Percentiles rank a stretch among this genome's conserved stretches.
Evolutionary conservation across 2,113 vertebrate genomes (phyloP).

Genomic region (Tapirus terrestris): DNA sequence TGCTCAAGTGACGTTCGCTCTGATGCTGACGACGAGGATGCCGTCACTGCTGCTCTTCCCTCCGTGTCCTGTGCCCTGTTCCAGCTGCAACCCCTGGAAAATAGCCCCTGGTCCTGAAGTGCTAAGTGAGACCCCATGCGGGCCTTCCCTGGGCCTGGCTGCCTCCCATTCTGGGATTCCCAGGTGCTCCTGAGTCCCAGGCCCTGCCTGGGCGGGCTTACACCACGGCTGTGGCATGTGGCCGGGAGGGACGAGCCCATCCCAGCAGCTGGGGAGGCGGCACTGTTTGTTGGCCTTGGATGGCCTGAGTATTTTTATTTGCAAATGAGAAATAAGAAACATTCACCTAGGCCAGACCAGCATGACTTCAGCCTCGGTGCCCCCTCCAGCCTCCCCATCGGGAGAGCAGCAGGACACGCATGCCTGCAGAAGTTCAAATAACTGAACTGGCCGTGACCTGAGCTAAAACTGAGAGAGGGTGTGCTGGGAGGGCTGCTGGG

Average conservation of each 20-base stretch:
- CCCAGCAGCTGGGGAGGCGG: fast-evolving
- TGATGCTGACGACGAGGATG: fast-evolving
- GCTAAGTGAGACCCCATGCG: fast-evolving
- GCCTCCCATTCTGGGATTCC: not conserved
- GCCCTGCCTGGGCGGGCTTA: fast-evolving
- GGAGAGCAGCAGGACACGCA: slow-evolving; percentile 55
- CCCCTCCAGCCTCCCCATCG: fast-evolving
- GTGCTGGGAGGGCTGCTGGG: slow-evolving; percentile 80
- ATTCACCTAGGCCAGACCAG: not conserved
- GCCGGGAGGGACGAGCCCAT: not conserved
- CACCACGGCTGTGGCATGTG: not conserved
- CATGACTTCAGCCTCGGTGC: not conserved
- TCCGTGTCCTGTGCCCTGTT: not conserved
- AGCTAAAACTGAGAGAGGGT: slow-evolving; percentile 81
- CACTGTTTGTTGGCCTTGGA: slow-evolving; percentile 3
- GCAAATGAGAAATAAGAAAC: not conserved
- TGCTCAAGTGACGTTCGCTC: fast-evolving
- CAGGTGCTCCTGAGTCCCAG: not conserved
- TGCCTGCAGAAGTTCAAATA: slow-evolving; percentile 76
- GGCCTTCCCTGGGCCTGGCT: not conserved
- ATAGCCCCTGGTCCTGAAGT: not conserved
- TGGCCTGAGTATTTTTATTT: not conserved
- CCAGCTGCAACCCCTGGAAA: not conserved
- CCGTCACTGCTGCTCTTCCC: fast-evolving
- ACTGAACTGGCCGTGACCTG: slow-evolving; percentile 81